These are phyloP conservation scores for Pitangus sulphuratus DNA, from an alignment of 2,797 vertebrate genomes.

Conservation along the genomic window DNA sequence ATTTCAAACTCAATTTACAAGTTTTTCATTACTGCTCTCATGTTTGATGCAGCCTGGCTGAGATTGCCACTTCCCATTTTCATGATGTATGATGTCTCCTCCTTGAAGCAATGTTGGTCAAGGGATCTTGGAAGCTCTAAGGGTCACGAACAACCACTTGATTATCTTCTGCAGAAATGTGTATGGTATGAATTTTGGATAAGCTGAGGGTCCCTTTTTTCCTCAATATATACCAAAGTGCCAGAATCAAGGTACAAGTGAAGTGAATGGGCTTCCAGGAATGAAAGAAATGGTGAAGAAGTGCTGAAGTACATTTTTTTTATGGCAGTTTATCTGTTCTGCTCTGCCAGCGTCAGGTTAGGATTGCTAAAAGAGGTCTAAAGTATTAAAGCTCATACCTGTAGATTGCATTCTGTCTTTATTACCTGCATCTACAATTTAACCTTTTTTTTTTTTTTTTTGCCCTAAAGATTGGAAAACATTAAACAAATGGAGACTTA, in stretches of 20 bases:
- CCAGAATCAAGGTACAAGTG: background rate
- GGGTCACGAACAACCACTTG: background rate
- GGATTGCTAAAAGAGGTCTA: background rate
- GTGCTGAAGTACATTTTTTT: background rate
- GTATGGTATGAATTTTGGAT: background rate
- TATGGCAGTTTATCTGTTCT: background rate
- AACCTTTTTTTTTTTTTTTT: background rate
- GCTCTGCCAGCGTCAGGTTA: background rate
- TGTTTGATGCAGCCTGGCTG: background rate
- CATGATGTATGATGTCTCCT: background rate
- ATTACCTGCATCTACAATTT: background rate
- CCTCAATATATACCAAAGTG: background rate
- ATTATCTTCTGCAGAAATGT: background rate
- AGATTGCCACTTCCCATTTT: background rate
- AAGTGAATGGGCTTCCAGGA: background rate
- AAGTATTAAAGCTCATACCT: background rate
- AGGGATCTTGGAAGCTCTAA: background rate
- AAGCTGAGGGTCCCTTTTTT: background rate
- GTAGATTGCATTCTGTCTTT: background rate
- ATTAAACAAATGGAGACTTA: background rate
- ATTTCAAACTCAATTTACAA: background rate
- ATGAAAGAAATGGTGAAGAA: background rate
- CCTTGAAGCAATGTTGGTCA: background rate
- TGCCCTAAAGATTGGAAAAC: background rate
- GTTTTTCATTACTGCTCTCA: background rate